Percentiles rank a stretch among this genome's conserved stretches.
Conservation (phyloP, 2,113 vertebrate species). For the Morone saxatilis region DNA sequence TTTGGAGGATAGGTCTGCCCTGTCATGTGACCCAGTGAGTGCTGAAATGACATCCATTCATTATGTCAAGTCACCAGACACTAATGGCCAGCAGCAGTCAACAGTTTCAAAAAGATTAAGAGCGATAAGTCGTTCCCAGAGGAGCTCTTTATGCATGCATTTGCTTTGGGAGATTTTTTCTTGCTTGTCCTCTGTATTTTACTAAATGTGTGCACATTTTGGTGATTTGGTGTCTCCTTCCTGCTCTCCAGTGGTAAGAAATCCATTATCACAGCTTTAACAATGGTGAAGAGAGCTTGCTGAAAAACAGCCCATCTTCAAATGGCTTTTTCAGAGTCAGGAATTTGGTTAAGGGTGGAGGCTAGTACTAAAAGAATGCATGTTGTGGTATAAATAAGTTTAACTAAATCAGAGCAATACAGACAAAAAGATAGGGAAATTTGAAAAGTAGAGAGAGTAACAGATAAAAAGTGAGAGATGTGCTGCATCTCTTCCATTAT, state of each 20-base stretch:
- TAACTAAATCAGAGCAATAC: constrained; percentile 9
- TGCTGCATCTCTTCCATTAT: constrained; percentile 66
- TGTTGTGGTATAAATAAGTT: constrained; percentile 3
- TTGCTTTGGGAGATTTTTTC: constrained; percentile 16
- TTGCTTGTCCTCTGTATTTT: neutral
- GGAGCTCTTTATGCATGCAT: neutral
- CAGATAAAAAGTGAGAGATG: constrained; percentile 28
- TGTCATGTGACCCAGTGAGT: neutral
- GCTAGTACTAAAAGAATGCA: neutral
- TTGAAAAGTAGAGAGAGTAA: constrained; percentile 32
- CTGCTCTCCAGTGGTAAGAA: constrained; percentile 7
- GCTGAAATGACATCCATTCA: constrained; percentile 1
- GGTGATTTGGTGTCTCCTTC: neutral
- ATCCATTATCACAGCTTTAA: constrained; percentile 13
- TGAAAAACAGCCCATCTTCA: neutral
- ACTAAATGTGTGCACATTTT: constrained; percentile 1
- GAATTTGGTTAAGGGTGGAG: neutral
- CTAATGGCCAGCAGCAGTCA: neutral
- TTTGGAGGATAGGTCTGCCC: neutral
- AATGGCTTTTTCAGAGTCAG: neutral
- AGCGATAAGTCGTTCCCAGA: neutral
- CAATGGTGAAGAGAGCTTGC: neutral
- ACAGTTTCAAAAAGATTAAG: constrained; percentile 21
- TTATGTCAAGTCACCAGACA: neutral
- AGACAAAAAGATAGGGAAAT: constrained; percentile 24